Evolutionary conservation across 1,140 invertebrate genomes (phyloP), one percentile per base, ranked within the genome.

Genomic region (Drepana arcuata): DNA sequence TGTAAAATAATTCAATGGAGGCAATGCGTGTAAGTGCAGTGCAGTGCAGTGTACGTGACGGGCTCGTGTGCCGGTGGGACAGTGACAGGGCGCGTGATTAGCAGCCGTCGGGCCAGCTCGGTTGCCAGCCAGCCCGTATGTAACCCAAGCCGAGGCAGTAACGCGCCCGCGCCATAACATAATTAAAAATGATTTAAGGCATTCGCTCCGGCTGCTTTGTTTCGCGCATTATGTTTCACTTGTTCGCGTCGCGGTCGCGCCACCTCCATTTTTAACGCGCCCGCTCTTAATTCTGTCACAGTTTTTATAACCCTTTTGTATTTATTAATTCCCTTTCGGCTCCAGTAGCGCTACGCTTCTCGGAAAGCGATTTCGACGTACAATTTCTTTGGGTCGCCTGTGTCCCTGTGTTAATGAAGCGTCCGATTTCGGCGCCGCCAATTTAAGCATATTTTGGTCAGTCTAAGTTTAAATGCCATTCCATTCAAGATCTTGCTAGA

Each of bases 181-280:
- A 81, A 81, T 81, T 81, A 78, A 81, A 81, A 78, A 81, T 81
- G 77, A 81, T 78, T 81, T 81, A 81, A 81, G 67, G 73, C 73
- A 78, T 81, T 81, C 77, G 77, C 70, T 74, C 65, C 70, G 77
- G 70, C 77, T 81, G 77, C 73, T 81, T 81, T 81, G 73, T 81
- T 81, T 81, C 73, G 73, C 73, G 77, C 77, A 63, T 81, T 78
- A 77, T 78, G 64, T 81, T 81, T 77, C 77, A 77, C 73, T 70
- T 78, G 77, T 81, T 74, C 67, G 65, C 73, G 71, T 70, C 62
- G 65, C 73, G 59, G 51, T 58, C 54, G 54, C 47, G 43, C 49
- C 52, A 60, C 60, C 59, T 47, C 60, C 53, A 62, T 72, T 74
- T 66, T 74, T 72, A 77, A 72, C 69, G 65, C 66, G 64, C 56